Base-by-base conservation (phyloP, 2,888 invertebrate species). In the Pecten maximus region DNA sequence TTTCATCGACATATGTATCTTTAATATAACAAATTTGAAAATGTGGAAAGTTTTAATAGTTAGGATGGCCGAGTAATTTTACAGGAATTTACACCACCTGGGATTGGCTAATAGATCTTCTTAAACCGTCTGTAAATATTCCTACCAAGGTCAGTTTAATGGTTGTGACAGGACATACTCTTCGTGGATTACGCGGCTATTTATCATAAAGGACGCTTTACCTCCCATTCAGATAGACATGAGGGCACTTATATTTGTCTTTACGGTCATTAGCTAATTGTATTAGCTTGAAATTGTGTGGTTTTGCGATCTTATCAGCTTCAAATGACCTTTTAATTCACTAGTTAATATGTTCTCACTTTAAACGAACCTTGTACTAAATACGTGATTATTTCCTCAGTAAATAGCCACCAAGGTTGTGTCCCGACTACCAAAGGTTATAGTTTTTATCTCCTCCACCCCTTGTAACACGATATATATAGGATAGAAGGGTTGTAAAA, bases 201-300 rank as follows among this genome's bases (percentile, higher is more conserved):
- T 60, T 60, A 23, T n/a, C 60, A 60, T 74, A 74, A 28, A 35
- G 35, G 15, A 35, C 74, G 74, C 0, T 74, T 74, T 35, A 74
- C 74, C 12, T 74, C 74, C 28, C 2, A 35, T 74, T 28, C 74
- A 74, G 60, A 74, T 28, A 12, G n/a, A n/a, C n/a, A 74, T 74
- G 15, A 74, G 28, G 28, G 35, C 74, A 74, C 74, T 74, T 74
- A 74, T 74, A 74, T 74, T 74, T 74, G 74, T 74, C 54, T 74
- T 74, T 74, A 28, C 35, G 74, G 74, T 74, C 74, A 35, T 74
- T 74, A 74, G 74, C 16, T 74, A 74, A 74, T 74, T 74, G 74
- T 74, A 74, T 74, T 74, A 74, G 74, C 35, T 35, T 28, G 35
- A 74, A 74, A 28, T 74, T 74, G 74, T 74, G 74, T 74, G 35